phyloP scores from a whole-genome alignment of 2,113 vertebrate species.

The Myotis davidii region DNA sequence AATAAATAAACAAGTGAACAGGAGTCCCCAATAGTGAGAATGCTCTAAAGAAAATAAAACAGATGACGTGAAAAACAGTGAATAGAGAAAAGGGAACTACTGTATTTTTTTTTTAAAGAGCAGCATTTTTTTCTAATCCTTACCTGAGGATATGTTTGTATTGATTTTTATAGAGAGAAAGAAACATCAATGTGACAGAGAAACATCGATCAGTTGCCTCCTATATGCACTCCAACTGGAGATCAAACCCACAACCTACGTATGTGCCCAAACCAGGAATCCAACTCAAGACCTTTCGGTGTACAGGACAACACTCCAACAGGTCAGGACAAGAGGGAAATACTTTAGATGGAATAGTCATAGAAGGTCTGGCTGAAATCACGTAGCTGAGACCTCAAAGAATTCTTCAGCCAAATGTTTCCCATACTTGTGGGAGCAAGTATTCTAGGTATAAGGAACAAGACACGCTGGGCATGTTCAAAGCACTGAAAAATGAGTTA shows the following conservation, averaged over 20 bases:
- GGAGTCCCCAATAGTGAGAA: background rate
- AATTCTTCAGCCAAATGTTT: background rate
- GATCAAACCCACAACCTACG: no score
- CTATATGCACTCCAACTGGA: no score
- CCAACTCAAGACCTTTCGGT: background rate
- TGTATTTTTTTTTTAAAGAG: background rate
- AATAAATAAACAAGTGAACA: background rate
- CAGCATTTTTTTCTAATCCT: background rate
- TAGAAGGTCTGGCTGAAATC: background rate
- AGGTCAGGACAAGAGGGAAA: background rate
- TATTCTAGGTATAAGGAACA: background rate
- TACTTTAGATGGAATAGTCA: background rate
- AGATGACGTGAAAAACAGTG: background rate
- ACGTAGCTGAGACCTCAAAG: background rate
- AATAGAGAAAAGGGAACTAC: background rate
- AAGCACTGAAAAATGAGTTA: background rate
- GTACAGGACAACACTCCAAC: background rate
- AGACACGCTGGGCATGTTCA: background rate
- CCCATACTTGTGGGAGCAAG: background rate
- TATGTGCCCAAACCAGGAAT: background rate
- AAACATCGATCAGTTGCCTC: background rate
- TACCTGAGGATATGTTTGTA: background rate
- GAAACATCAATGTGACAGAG: background rate
- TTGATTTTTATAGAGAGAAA: background rate
- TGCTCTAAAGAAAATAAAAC: slow-evolving; percentile 3